These are phyloP conservation scores for Fregata magnificens DNA, from an alignment of 2,113 vertebrate genomes.

Conservation along the genomic window DNA sequence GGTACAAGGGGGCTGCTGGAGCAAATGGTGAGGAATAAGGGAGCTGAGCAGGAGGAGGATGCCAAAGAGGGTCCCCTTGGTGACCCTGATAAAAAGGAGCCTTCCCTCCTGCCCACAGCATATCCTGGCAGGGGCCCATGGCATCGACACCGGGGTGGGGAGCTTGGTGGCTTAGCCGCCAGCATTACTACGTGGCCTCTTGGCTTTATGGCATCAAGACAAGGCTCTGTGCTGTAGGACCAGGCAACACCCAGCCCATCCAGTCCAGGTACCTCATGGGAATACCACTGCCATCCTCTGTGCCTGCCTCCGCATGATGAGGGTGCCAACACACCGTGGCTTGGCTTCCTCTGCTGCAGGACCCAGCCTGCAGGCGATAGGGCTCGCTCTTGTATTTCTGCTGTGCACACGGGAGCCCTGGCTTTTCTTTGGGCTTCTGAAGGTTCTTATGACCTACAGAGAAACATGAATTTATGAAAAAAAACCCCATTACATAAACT, in stretches of 20 bases:
- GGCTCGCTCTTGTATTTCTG: background rate
- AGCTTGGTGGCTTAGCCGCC: background rate
- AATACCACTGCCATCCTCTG: background rate
- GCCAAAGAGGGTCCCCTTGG: background rate
- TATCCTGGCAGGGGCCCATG: fast-evolving
- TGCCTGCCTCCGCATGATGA: fast-evolving
- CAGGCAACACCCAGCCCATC: background rate
- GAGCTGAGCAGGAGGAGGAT: background rate
- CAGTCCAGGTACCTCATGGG: background rate
- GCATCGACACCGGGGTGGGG: fast-evolving
- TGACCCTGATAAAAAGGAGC: background rate
- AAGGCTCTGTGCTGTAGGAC: background rate
- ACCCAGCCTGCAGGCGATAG: background rate
- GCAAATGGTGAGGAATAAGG: background rate
- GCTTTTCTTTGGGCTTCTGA: background rate
- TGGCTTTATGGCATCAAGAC: background rate
- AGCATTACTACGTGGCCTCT: fast-evolving
- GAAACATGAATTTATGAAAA: background rate
- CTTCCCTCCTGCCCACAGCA: background rate
- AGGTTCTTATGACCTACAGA: background rate
- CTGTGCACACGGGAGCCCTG: background rate
- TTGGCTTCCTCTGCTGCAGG: background rate
- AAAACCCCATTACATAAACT: background rate
- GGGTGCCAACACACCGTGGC: fast-evolving
- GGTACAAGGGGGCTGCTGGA: background rate